phyloP scores from a whole-genome alignment of 2,113 vertebrate species.

The Catharus bicknelli region DNA sequence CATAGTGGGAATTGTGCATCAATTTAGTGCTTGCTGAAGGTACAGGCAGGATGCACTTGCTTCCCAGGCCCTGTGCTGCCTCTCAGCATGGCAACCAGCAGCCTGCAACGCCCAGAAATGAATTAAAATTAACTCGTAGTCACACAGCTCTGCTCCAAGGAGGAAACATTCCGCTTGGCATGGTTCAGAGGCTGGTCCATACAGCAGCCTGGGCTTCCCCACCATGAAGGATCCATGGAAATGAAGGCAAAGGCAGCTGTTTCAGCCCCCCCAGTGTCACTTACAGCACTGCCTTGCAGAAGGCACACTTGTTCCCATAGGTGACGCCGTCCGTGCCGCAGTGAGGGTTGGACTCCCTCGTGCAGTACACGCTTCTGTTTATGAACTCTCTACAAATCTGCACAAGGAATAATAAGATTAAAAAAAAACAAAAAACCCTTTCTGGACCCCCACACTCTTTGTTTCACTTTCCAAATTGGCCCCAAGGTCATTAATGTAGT shows the following conservation, averaged over 20 bases:
- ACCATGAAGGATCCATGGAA: not conserved
- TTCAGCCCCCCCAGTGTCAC: not conserved
- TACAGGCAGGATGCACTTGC: not conserved
- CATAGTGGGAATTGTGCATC: not conserved
- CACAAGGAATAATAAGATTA: not conserved
- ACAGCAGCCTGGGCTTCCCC: not conserved
- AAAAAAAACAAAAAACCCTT: not conserved
- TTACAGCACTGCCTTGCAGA: slow-evolving; percentile 77
- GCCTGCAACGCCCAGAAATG: not conserved
- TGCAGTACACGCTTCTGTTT: slow-evolving; percentile 68
- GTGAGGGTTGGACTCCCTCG: slow-evolving; percentile 75
- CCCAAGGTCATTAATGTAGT: not conserved
- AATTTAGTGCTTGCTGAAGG: not conserved
- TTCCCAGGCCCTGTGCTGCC: slow-evolving; percentile 7
- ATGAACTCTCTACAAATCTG: slow-evolving; percentile 70
- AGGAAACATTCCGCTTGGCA: not conserved
- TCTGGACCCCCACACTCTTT: not conserved
- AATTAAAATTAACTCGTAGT: slow-evolving; percentile 9
- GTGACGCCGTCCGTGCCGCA: slow-evolving; percentile 75
- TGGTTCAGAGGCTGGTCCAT: fast-evolving
- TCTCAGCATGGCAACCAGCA: slow-evolving; percentile 22
- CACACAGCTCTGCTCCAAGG: not conserved
- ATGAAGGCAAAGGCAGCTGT: not conserved
- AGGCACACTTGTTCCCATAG: slow-evolving; percentile 73
- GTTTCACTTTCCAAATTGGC: not conserved